A percentile compares a stretch with the other conserved stretches of the same genome.
Evolutionary conservation across 2,113 vertebrate genomes (phyloP).

Genomic region (Argyrosomus japonicus): DNA sequence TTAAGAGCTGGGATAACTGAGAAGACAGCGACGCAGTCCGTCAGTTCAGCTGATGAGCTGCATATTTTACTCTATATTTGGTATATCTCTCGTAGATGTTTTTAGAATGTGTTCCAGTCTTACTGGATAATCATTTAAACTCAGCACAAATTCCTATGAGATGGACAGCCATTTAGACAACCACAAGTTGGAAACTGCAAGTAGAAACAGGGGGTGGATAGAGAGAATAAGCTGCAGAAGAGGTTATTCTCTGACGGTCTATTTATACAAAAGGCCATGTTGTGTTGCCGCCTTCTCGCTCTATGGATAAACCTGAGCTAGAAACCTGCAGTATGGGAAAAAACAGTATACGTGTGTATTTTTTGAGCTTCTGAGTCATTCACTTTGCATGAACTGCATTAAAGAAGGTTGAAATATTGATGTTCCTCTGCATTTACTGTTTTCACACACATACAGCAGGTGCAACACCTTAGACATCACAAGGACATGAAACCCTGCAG

Average conservation of each 20-base stretch:
- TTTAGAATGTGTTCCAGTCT: conserved; percentile 20
- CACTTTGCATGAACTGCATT: conserved; percentile 56
- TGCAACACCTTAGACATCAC: not conserved
- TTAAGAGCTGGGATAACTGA: conserved; percentile 46
- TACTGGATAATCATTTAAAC: conserved; percentile 22
- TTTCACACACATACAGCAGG: conserved; percentile 35
- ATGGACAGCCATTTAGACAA: conserved; percentile 19
- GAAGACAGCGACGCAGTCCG: conserved; percentile 5
- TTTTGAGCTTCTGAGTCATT: conserved; percentile 29
- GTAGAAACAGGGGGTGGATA: not conserved
- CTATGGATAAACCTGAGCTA: not conserved
- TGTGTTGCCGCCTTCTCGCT: not conserved
- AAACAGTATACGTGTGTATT: not conserved
- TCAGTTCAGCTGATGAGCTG: conserved; percentile 49
- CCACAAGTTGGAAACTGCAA: conserved; percentile 5
- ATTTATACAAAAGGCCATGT: conserved; percentile 7
- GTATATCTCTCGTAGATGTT: conserved; percentile 42
- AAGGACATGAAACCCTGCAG: not conserved
- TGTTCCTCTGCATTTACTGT: conserved; percentile 41
- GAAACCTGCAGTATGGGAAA: not conserved
- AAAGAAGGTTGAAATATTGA: conserved; percentile 65
- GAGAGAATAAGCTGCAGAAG: not conserved
- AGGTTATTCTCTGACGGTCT: conserved; percentile 10
- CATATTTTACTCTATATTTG: conserved; percentile 41
- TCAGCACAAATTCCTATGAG: conserved; percentile 1